Evolutionary conservation across 2,797 vertebrate species (phyloP).

Genomic region (Schizopygopsis malacanthus): DNA sequence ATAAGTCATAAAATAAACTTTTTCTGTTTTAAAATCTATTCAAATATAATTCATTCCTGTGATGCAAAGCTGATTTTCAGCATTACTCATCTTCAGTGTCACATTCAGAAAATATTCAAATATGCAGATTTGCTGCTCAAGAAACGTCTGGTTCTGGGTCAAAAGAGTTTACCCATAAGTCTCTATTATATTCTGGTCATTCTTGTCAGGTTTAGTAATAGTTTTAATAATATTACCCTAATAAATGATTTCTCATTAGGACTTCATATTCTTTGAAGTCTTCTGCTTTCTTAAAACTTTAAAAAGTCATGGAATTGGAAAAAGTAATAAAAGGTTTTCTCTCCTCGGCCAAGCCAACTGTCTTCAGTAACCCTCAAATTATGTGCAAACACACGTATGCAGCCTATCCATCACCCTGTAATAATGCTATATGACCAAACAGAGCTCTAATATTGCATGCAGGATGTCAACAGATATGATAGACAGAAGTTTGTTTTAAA

Average conservation of each 20-base stretch:
- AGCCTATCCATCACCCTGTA: background rate
- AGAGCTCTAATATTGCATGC: background rate
- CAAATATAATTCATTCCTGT: background rate
- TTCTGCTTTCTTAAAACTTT: background rate
- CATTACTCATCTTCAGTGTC: background rate
- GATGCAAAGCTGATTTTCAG: background rate
- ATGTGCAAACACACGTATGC: background rate
- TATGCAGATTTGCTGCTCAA: background rate
- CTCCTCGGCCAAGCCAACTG: conserved; percentile 3
- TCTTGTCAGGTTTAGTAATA: no score
- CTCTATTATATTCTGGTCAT: background rate
- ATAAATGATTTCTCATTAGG: background rate
- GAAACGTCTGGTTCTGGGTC: background rate
- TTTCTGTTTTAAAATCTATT: background rate
- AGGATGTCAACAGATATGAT: background rate
- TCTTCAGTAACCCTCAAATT: background rate
- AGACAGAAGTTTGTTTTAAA: background rate
- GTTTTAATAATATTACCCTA: background rate
- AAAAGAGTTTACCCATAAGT: background rate
- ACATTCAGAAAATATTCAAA: background rate
- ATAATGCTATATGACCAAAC: background rate
- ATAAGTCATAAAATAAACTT: no score
- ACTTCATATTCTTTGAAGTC: background rate
- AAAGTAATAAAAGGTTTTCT: background rate
- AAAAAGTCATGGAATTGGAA: background rate